phyloP scores from a whole-genome alignment of 2,888 invertebrate genomes.

The Lithosia quadra region DNA sequence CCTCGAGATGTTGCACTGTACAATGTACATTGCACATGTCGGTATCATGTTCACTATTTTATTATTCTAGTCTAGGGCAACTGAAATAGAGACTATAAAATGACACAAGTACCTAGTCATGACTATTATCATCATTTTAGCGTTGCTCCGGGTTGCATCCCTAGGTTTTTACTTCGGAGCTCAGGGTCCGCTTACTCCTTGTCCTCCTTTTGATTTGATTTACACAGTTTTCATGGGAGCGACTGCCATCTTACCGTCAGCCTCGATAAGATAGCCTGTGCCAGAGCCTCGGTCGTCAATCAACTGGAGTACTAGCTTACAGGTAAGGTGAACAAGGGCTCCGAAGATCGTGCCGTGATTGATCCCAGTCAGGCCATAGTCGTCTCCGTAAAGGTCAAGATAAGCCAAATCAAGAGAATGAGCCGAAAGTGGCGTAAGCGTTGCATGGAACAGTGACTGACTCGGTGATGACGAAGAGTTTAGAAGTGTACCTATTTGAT shows the following conservation, averaged over 20 bases:
- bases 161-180: not conserved
- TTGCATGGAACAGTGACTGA: too few species aligned
- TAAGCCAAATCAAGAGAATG: too few species aligned
- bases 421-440: too few species aligned
- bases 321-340: not conserved
- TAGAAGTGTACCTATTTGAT: too few species aligned
- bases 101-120: not conserved
- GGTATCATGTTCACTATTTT: slow-evolving; percentile 60
- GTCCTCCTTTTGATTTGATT: not conserved
- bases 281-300: not conserved
- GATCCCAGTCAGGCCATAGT: too few species aligned
- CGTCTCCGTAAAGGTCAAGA: too few species aligned
- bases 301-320: not conserved
- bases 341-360: too few species aligned
- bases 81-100: not conserved
- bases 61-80: slow-evolving; percentile 39
- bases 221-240: too few species aligned
- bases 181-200: not conserved
- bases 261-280: not conserved
- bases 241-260: not conserved
- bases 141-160: not conserved
- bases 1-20: slow-evolving; percentile 36
- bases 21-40: not conserved
- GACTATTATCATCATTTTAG: not conserved
- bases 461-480: too few species aligned